phyloP scores from a whole-genome alignment of 2,888 invertebrate species.

The Helobdella robusta region DNA sequence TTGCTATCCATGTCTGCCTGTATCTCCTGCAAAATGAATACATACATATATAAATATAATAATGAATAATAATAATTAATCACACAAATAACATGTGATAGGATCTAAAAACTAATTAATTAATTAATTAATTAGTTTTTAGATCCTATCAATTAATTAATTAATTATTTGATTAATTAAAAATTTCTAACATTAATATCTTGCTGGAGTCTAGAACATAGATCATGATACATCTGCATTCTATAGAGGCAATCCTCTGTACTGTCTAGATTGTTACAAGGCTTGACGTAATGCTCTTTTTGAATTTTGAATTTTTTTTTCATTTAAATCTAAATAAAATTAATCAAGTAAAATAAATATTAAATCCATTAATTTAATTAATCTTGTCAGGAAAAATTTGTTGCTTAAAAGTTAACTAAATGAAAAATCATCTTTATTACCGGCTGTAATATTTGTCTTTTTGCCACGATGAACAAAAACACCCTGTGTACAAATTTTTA shows the following conservation, averaged over 20 bases:
- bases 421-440: neutral
- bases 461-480: slow-evolving; percentile 45
- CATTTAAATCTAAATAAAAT: neutral
- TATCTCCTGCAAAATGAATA: too few species aligned
- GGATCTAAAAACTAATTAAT: too few species aligned
- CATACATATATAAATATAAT: too few species aligned
- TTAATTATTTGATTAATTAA: neutral
- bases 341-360: neutral
- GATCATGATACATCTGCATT: slow-evolving; percentile 16
- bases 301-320: neutral
- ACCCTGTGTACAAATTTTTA: slow-evolving; percentile 38
- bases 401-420: neutral
- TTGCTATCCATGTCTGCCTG: slow-evolving; percentile 41
- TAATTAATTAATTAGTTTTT: too few species aligned
- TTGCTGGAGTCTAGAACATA: neutral
- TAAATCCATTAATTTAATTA: neutral
- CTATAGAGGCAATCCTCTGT: neutral
- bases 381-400: neutral
- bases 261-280: neutral
- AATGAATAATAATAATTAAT: too few species aligned
- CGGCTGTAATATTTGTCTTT: slow-evolving; percentile 33
- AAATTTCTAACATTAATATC: neutral
- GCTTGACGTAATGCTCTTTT: slow-evolving; percentile 5
- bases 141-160: too few species aligned
- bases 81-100: too few species aligned